phyloP scores from a whole-genome alignment of 1,140 invertebrate species.

The Atta cephalotes region DNA sequence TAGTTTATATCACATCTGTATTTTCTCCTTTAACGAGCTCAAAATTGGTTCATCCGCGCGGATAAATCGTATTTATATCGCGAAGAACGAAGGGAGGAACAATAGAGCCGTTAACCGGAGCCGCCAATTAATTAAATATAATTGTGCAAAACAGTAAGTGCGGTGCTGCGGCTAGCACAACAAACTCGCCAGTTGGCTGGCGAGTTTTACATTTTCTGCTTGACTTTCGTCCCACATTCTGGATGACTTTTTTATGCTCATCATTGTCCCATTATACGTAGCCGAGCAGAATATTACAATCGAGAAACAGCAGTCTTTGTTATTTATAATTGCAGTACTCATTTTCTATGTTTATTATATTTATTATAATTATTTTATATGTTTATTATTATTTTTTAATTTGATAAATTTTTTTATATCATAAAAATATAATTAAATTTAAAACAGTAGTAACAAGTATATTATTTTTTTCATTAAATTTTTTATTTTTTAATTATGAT shows the following conservation, averaged over 20 bases:
- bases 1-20: background rate
- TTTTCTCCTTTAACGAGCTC: slow-evolving; percentile 35
- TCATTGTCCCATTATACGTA: background rate
- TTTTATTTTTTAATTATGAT: background rate
- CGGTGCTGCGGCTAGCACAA: slow-evolving; percentile 61
- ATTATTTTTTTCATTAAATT: background rate
- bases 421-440: background rate
- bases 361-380: background rate
- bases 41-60: slow-evolving; percentile 43
- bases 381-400: background rate
- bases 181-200: slow-evolving; percentile 58
- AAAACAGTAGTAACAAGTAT: background rate
- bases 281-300: slow-evolving; percentile 4
- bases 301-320: background rate
- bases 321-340: background rate
- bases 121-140: slow-evolving; percentile 75
- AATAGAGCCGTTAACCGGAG: slow-evolving; percentile 30
- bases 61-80: slow-evolving; percentile 50
- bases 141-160: slow-evolving; percentile 72
- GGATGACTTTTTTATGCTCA: slow-evolving; percentile 5
- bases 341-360: no score
- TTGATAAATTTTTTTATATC: background rate
- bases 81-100: background rate
- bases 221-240: slow-evolving; percentile 47
- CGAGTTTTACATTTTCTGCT: slow-evolving; percentile 61